Evolutionary conservation across 2,888 invertebrate species (phyloP), one percentile per base, ranked within the genome.

Genomic region (Drosophila nr. medialis): DNA sequence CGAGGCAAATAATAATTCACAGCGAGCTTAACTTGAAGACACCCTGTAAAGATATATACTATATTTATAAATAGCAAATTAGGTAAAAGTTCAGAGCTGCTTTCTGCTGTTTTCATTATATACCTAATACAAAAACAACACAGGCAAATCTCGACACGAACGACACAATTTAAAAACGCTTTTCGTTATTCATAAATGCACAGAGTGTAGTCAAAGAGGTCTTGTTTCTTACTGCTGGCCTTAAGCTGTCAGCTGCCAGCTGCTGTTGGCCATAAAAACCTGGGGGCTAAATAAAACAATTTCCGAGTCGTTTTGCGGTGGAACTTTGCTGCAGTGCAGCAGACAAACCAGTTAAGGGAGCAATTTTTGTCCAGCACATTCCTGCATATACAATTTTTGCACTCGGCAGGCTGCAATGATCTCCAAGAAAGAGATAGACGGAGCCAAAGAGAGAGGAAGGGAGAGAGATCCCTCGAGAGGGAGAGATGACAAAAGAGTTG

Each of bases 261-360:
- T 36, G 55, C 38, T 38, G 55, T 27, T 38, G 69, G 56, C 62
- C 53, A 30, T 65, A 59, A 69, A 65, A 59, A 24, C 40, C 49
- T 55, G 8, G 36, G 5, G 40, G 40, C 59, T 32, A 54, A 36
- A 34, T 40, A 34, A 55, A 48, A 55, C 62, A 58, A 75, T 70
- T 59, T 56, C 34, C 58, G 53, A 36, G 55, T 38, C 40, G 42
- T 45, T 51, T 60, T 62, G 34, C 49, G 38, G 55, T 68, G 24
- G 45, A 54, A 62, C 29, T 40, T 59, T 50, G 63, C 29, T 36
- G 34, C 49, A 42, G 45, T 45, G 29, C 27, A 32, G 42, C 50
- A 42, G 24, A 38, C 11, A 67, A 85, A 83, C 86, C 80, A 77
- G 83, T 82, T 82, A 64, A 71, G 76, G 63, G 50, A 58, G 53